These are phyloP conservation scores for Penaeus chinensis DNA, from an alignment of 1,140 invertebrate species.

Conservation along the genomic window DNA sequence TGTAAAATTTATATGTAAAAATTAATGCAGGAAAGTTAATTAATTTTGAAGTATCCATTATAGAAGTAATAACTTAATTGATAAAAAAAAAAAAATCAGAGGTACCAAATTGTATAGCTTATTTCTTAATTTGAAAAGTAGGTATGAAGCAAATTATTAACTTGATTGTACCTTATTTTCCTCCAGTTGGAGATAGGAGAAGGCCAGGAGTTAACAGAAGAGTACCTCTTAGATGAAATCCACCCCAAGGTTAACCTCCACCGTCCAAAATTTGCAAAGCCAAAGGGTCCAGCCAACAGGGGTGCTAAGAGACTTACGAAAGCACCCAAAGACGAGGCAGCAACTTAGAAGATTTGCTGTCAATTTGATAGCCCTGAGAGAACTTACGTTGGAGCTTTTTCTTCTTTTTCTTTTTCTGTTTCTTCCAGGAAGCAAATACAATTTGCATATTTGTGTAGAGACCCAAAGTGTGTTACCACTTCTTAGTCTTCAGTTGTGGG, in stretches of 20 bases:
- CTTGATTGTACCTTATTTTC: constrained; percentile 33
- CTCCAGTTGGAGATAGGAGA: constrained; percentile 91
- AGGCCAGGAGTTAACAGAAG: constrained; percentile 88
- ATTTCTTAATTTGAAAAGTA: background rate
- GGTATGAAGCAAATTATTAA: background rate
- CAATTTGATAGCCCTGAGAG: background rate
- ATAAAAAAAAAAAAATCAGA: too few species aligned
- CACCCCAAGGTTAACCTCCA: constrained; percentile 93
- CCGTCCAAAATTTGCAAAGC: constrained; percentile 92
- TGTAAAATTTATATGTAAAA: background rate
- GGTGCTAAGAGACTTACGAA: constrained; percentile 91
- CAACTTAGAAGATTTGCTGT: background rate
- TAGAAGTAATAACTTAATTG: too few species aligned
- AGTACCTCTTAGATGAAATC: constrained; percentile 90
- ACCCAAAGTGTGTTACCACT: too few species aligned
- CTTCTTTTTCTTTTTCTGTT: too few species aligned
- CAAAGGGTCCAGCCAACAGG: constrained; percentile 91
- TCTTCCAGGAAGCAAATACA: too few species aligned
- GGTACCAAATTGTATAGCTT: too few species aligned
- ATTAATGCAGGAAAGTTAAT: background rate
- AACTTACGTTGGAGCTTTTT: background rate
- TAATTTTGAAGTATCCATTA: background rate
- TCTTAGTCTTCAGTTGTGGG: too few species aligned
- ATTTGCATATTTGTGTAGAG: too few species aligned
- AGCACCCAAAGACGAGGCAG: constrained; percentile 70